These are phyloP conservation scores for Cyaniris semiargus DNA, from an alignment of 2,888 invertebrate genomes.

Conservation along the genomic window DNA sequence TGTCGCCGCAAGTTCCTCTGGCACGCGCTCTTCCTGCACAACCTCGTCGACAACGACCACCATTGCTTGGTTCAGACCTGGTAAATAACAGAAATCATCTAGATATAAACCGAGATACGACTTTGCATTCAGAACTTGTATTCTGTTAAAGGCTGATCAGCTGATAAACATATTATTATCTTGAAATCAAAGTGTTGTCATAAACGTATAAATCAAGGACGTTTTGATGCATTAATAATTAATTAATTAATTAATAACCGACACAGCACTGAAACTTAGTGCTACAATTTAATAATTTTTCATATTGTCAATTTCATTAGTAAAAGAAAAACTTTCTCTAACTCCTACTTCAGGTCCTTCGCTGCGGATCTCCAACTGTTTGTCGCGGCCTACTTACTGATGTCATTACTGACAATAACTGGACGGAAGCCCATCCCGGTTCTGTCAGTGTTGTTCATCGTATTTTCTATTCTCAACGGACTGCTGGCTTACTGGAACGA, in stretches of 20 bases:
- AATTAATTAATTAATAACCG: too few relatives aligned
- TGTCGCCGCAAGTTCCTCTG: slow-evolving; percentile 47
- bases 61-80: slow-evolving; percentile 45
- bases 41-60: slow-evolving; percentile 42
- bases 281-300: too few relatives aligned
- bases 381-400: slow-evolving; percentile 47
- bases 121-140: too few relatives aligned
- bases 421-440: slow-evolving; percentile 45
- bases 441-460: slow-evolving; percentile 45
- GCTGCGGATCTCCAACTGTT: slow-evolving; percentile 62
- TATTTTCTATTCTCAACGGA: slow-evolving; percentile 47
- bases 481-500: slow-evolving; percentile 48
- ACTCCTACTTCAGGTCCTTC: background rate
- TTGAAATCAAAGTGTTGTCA: too few relatives aligned
- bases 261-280: too few relatives aligned
- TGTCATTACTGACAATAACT: slow-evolving; percentile 46
- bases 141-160: too few relatives aligned
- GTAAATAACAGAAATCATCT: slow-evolving; percentile 41
- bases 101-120: background rate
- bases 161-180: too few relatives aligned
- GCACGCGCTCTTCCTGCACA: slow-evolving; percentile 45
- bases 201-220: too few relatives aligned
- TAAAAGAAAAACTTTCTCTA: too few relatives aligned
- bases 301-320: too few relatives aligned
- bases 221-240: too few relatives aligned